Evolutionary conservation across 2,113 vertebrate species (phyloP).

Genomic region (Porphyrio hochstetteri): DNA sequence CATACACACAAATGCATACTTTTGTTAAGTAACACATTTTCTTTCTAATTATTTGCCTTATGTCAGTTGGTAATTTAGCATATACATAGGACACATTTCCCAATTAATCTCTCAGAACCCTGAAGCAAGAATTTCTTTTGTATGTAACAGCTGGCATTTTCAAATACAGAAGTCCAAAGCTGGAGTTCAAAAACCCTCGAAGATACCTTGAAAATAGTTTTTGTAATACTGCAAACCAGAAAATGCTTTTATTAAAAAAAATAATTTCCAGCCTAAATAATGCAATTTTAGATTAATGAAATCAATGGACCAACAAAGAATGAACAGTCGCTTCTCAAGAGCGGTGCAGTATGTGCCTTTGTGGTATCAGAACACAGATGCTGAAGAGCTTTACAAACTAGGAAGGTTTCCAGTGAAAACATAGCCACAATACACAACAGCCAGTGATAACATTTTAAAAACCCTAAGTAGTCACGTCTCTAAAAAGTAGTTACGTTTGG

Average conservation of each 20-base stretch:
- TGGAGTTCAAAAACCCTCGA: not conserved
- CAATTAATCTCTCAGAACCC: slow-evolving; percentile 26
- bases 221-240: not conserved
- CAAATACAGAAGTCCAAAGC: not conserved
- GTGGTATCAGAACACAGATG: not conserved
- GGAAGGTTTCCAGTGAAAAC: not conserved
- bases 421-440: rapidly evolving
- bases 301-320: not conserved
- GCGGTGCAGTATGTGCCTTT: not conserved
- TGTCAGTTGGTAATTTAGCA: slow-evolving; percentile 6
- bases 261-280: not conserved
- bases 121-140: not conserved
- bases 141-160: not conserved
- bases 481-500: not conserved
- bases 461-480: not conserved
- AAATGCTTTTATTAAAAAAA: not conserved
- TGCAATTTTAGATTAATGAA: not conserved
- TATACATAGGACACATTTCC: slow-evolving; percentile 4
- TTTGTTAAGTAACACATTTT: slow-evolving; percentile 1
- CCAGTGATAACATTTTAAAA: not conserved
- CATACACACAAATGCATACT: not conserved
- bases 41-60: slow-evolving; percentile 51
- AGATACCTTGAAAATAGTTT: not conserved
- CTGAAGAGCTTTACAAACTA: not conserved
- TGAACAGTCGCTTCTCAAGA: not conserved